These are phyloP conservation scores for Candidula unifasciata DNA, from an alignment of 2,888 invertebrate genomes.

Conservation along the genomic window DNA sequence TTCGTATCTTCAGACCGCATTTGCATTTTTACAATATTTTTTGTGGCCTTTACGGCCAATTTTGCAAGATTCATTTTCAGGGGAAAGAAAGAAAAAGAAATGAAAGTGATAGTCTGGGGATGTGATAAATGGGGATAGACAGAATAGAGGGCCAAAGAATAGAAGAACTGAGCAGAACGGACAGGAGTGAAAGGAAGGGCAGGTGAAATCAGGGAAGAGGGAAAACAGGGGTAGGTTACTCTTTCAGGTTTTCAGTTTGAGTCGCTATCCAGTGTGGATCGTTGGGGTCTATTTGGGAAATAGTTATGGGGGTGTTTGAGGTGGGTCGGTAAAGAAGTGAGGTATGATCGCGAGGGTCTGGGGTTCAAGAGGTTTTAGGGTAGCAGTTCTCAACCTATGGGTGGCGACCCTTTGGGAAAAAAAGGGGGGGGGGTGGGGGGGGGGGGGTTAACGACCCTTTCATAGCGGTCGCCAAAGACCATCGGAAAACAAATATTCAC, in stretches of 20 bases:
- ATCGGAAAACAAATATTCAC: too few relatives aligned
- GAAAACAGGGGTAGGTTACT: background rate
- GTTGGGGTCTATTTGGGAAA: too few relatives aligned
- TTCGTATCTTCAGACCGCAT: conserved; percentile 11
- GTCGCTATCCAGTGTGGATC: too few relatives aligned
- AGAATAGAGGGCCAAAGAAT: background rate
- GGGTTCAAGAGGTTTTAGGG: too few relatives aligned
- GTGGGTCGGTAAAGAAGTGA: too few relatives aligned
- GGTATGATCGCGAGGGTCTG: too few relatives aligned
- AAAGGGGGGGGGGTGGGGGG: too few relatives aligned
- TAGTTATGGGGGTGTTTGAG: too few relatives aligned
- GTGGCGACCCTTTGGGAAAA: too few relatives aligned
- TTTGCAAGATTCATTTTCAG: background rate
- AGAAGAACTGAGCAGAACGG: background rate
- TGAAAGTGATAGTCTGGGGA: background rate
- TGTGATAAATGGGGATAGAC: background rate
- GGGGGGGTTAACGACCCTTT: too few relatives aligned
- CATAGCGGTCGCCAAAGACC: too few relatives aligned
- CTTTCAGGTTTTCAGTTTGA: background rate
- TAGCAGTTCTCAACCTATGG: too few relatives aligned
- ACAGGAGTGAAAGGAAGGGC: background rate
- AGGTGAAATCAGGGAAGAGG: background rate
- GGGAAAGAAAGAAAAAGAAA: background rate
- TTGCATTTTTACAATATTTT: conserved; percentile 26
- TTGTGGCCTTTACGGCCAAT: background rate